Evolutionary conservation across 2,888 invertebrate genomes (phyloP), one percentile per base, ranked within the genome.

Genomic region (Aleiodes alternator): DNA sequence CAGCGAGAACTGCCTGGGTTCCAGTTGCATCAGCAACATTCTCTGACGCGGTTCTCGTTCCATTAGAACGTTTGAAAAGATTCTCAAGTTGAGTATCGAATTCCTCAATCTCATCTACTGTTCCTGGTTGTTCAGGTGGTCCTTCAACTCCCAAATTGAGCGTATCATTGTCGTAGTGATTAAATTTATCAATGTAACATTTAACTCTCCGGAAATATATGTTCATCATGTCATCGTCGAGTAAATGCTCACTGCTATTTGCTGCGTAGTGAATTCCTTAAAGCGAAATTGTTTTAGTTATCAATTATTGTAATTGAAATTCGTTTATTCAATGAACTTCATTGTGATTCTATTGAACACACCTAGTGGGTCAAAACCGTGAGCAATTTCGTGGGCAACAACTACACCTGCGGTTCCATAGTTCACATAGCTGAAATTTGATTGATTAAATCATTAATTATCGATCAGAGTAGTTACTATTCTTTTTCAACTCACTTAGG

Each of bases 11-110:
- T 56, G 95, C 93, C 81, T 95, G 93, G 69, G 96, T 90, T 0
- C 96, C 96, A 74, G 96, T 96, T 90, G 95, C 95, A 90, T 96
- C 96, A 0, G 96, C 96, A 76, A 96, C 96, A 90, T 96, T 96
- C 91, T 96, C 96, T 8, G 43, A 43, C 4, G 43, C 43, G 4
- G 43, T 43, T 43, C 7, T 43, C 43, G 43, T 43, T 7, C 43
- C 43, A 43, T 43, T 43, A 43, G 43, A 43, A 9, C 43, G 7
- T 43, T 43, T 43, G 43, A 43, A 43, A 9, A 0, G 0, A 8
- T 43, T 11, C 8, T 7, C 3, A 3, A 43, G 8, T 43, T 43
- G 1, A 11, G 11, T 5, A 53, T 66, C 4, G 48, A 31, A n/a
- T 76, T 79, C 72, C 16, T 11, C 57, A 34, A 23, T 48, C 1